Evolutionary conservation across 2,113 vertebrate genomes (phyloP).

Genomic region (Mustela lutreola): DNA sequence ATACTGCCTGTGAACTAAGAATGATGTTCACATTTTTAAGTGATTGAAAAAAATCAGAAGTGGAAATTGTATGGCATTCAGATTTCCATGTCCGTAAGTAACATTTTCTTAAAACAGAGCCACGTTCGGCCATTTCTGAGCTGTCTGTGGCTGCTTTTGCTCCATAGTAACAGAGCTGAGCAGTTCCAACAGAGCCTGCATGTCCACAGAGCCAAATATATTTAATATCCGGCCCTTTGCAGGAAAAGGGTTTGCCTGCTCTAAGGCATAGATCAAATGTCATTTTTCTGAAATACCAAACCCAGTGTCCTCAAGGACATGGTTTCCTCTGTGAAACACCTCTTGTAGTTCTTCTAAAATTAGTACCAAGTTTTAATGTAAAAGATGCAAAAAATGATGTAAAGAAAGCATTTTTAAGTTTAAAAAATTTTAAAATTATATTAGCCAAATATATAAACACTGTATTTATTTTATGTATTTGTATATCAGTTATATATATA

Average conservation of each 20-base stretch:
- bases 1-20: neutral
- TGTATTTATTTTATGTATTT: neutral
- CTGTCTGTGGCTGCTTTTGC: neutral
- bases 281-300: conserved; percentile 35
- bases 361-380: neutral
- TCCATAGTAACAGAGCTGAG: neutral
- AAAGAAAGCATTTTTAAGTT: neutral
- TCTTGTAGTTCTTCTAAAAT: neutral
- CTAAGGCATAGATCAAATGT: neutral
- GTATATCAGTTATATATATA: neutral
- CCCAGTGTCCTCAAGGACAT: neutral
- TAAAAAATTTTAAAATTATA: neutral
- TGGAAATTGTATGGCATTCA: neutral
- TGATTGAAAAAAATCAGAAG: neutral
- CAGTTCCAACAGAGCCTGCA: neutral
- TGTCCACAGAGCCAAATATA: neutral
- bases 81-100: neutral
- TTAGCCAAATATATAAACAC: neutral
- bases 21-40: neutral
- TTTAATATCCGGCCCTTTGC: neutral
- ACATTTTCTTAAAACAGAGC: neutral
- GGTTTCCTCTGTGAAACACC: neutral
- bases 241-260: neutral
- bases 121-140: neutral
- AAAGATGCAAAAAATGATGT: neutral